Evolutionary conservation across 2,888 invertebrate species (phyloP).

Genomic region (Pseudococcus longispinus): DNA sequence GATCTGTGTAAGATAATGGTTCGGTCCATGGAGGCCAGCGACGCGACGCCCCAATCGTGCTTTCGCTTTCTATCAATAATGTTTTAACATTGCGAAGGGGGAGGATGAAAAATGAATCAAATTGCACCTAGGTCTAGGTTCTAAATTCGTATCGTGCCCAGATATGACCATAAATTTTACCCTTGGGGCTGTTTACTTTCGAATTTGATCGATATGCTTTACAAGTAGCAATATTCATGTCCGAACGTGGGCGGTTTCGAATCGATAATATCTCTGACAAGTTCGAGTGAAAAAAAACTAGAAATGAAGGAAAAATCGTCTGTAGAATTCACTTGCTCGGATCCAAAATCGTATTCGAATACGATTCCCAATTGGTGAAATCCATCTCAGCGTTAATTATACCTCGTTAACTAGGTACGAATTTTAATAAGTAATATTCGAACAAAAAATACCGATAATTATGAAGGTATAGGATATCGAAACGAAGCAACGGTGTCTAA

Average conservation of each 20-base stretch:
- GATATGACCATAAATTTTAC: background rate
- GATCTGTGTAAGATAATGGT: background rate
- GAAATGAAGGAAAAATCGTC: background rate
- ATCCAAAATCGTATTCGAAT: background rate
- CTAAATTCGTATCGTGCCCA: too few relatives aligned
- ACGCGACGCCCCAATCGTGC: background rate
- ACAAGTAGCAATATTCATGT: background rate
- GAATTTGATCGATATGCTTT: background rate
- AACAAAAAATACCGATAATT: background rate
- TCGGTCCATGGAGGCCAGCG: background rate
- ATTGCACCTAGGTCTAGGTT: background rate
- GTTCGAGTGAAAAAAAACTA: background rate
- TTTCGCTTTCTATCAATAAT: background rate
- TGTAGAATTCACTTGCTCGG: background rate
- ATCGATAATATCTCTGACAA: background rate
- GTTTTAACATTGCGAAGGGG: background rate
- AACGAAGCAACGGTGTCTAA: background rate
- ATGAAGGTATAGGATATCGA: background rate
- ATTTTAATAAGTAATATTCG: background rate
- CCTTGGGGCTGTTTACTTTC: background rate
- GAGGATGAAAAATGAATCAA: background rate
- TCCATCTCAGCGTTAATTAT: background rate
- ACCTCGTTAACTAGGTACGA: background rate
- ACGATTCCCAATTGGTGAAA: background rate
- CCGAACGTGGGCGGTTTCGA: background rate